Evolutionary conservation across 2,113 vertebrate genomes (phyloP).

Genomic region (Oxyruncus cristatus): DNA sequence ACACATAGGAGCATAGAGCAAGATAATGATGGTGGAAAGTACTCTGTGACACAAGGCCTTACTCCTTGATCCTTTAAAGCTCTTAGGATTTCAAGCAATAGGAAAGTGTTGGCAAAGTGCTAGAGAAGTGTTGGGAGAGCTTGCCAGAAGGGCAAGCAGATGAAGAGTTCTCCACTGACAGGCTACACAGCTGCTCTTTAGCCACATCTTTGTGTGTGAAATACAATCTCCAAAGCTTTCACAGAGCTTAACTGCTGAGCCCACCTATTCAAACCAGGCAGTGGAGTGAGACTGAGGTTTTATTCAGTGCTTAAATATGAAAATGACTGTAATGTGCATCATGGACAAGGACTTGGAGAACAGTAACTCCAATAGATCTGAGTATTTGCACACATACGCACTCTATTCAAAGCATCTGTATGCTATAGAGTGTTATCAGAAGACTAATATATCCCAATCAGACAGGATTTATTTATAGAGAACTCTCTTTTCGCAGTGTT

Average conservation of each 20-base stretch:
- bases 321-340: conserved; percentile 63
- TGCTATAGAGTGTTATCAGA: conserved; percentile 83
- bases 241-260: conserved; percentile 25
- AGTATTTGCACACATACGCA: conserved; percentile 76
- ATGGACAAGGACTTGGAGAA: conserved; percentile 66
- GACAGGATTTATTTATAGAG: conserved; percentile 84
- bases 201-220: conserved; percentile 33
- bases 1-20: neutral
- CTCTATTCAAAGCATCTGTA: conserved; percentile 83
- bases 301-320: conserved; percentile 63
- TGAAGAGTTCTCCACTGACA: conserved; percentile 5
- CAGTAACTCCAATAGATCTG: conserved; percentile 68
- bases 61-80: neutral
- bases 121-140: neutral
- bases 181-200: conserved; percentile 40
- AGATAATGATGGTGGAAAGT: neutral
- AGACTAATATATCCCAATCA: conserved; percentile 86
- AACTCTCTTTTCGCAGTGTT: conserved; percentile 81
- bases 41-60: neutral
- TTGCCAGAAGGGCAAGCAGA: neutral
- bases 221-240: conserved; percentile 38
- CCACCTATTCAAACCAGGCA: conserved; percentile 56
- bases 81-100: conserved; percentile 2
- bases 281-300: conserved; percentile 44
- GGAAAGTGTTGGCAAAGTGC: neutral